Evolutionary conservation across 2,113 vertebrate genomes (phyloP), one percentile per base, ranked within the genome.

Genomic region (Phycodurus eques): DNA sequence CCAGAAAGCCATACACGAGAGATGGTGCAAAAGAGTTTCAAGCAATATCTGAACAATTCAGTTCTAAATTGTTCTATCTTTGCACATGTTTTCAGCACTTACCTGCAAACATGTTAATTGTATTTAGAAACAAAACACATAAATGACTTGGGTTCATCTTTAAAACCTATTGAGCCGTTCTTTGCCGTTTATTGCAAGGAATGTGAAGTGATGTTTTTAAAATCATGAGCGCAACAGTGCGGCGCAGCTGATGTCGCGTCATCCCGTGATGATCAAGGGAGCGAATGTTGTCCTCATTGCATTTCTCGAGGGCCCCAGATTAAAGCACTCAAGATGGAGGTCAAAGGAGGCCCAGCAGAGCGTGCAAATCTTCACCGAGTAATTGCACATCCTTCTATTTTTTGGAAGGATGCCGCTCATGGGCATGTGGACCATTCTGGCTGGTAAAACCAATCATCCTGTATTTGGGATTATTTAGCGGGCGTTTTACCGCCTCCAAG

Each of bases 321-420:
- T 75, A 47, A 72, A 83, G 68, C 60, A n/a, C 75, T 80, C 66
- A 65, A 57, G 47, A 80, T 72, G 35, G 87, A 90, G 85, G 88
- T 88, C 83, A 78, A 70, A 76, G 33, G 71, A 71, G 69, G 57
- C 77, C 56, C 14, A 9, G 73, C 79, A 71, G 79, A 79, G 71
- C 79, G 80, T 64, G 79, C 81, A 81, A 86, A 88, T 79, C 80
- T 76, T 67, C 75, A 64, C 43, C 75, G 82, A 79, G 81, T 83
- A 70, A 80, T 62, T 80, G 67, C 77, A 64, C 61, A 70, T 75
- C 79, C 73, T 77, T 67, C 62, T 59, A 14, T 74, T 64, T 79
- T 68, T 17, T 27, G 13, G 27, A 72, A 68, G 67, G 70, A 70
- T 57, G 65, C 71, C 67, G 69, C 49, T 71, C 72, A 80, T 59